These are phyloP conservation scores for Drosophila baimaii DNA, from an alignment of 1,140 invertebrate genomes.

Conservation along the genomic window DNA sequence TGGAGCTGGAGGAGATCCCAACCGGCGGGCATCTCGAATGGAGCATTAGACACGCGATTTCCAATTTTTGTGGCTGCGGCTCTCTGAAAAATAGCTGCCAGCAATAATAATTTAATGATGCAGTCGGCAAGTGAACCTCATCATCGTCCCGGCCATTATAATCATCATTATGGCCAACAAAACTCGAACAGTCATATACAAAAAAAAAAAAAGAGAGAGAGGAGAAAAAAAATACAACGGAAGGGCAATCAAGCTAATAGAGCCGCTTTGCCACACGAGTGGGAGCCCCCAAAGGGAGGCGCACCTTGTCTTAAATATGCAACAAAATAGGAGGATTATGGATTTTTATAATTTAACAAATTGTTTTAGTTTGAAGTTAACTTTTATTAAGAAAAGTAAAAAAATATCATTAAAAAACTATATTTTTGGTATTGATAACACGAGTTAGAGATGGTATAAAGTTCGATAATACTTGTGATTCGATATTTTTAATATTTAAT, in stretches of 20 bases:
- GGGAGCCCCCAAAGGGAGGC: constrained; percentile 5
- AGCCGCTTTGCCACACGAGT: constrained; percentile 11
- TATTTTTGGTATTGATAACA: too few relatives aligned
- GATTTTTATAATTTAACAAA: neutral
- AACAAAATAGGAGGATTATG: neutral
- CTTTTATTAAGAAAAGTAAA: too few relatives aligned
- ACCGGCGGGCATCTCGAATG: constrained; percentile 63
- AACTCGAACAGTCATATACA: constrained; percentile 1
- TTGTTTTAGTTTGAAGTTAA: too few relatives aligned
- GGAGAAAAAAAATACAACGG: constrained; percentile 40
- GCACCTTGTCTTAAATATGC: neutral
- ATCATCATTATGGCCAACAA: constrained; percentile 29
- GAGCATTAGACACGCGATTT: constrained; percentile 74
- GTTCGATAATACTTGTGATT: neutral
- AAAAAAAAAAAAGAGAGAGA: constrained; percentile 1
- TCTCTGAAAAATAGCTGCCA: constrained; percentile 55
- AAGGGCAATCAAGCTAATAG: constrained; percentile 58
- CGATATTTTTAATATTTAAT: neutral
- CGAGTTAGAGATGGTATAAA: neutral
- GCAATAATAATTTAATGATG: constrained; percentile 82
- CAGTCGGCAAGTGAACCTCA: constrained; percentile 67
- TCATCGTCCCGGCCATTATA: constrained; percentile 49
- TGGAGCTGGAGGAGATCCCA: constrained; percentile 9
- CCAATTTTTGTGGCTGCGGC: constrained; percentile 51
- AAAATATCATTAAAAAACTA: too few relatives aligned